Base-by-base conservation (phyloP, 2,113 vertebrate species). In the Siniperca chuatsi region DNA sequence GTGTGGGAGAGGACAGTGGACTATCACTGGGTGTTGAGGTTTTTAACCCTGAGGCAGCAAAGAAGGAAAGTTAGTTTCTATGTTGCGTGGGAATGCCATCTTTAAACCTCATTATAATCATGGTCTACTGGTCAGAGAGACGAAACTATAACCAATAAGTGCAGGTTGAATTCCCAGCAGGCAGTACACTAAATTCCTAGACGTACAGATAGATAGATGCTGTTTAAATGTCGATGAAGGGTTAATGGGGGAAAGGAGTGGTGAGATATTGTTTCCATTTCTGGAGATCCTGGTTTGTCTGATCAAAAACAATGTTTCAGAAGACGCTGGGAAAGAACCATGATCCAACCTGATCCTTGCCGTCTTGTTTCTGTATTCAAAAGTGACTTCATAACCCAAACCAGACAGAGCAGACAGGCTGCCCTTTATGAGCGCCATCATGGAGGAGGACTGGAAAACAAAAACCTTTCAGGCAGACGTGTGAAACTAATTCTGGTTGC, bases 101-200 rank as follows among this genome's bases (percentile, higher is more conserved):
- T 90, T 92, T 89, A 82, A 90, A 90, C 40, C 80, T 90, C 89
- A 68, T 92, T 87, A 90, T 68, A 12, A 75, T 83, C 18, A 61
- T 4, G 40, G 35, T 11, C 8, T n/a, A 18, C 74, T 33, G 83
- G 77, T 82, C 55, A 50, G 62, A 85, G 35, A 61, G 11, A 61
- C 6, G 40, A 42, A 35, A 60, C 33, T 33, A n/a, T 58, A 69
- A 83, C 54, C 69, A 50, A 2, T 48, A 20, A n/a, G 44, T 2
- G 46, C 82, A 55, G 70, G 57, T 79, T 82, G 48, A 21, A 80
- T 15, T 73, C 77, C 73, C 70, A 71, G 37, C 57, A 61, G 69
- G 7, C 35, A 1, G 0, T 6, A 12, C 25, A 1, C 21, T 2
- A 1, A 74, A 54, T 18, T 37, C 73, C 40, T 0, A 50, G 40